Percentiles rank a stretch among this genome's conserved stretches.
Conservation (phyloP, 2,113 vertebrate species). For the Globicephala melas region DNA sequence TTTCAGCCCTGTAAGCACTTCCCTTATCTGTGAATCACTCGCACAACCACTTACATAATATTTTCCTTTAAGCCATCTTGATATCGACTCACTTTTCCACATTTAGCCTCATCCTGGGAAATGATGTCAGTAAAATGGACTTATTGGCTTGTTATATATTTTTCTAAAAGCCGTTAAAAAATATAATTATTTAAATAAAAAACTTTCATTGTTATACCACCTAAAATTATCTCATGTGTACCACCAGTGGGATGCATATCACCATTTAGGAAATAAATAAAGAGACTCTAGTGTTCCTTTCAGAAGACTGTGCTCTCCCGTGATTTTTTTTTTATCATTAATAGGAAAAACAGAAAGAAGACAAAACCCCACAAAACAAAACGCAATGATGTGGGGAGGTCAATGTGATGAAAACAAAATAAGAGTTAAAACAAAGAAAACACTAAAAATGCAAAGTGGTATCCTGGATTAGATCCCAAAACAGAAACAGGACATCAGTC, state of each 20-base stretch:
- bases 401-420: background rate
- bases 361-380: background rate
- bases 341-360: background rate
- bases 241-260: background rate
- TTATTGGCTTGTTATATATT: background rate
- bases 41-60: background rate
- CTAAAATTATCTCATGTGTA: background rate
- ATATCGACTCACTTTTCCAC: background rate
- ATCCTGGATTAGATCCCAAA: background rate
- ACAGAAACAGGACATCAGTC: background rate
- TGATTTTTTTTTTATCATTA: background rate
- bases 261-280: background rate
- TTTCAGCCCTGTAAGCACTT: background rate
- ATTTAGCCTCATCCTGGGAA: background rate
- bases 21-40: background rate
- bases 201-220: background rate
- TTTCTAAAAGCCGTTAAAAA: background rate
- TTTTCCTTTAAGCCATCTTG: background rate
- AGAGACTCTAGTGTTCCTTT: background rate
- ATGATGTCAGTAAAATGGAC: background rate
- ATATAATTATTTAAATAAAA: background rate
- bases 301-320: background rate
- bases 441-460: background rate
- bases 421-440: background rate
- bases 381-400: background rate